These are phyloP conservation scores for Nerophis ophidion DNA, from an alignment of 2,113 vertebrate genomes.

Conservation along the genomic window DNA sequence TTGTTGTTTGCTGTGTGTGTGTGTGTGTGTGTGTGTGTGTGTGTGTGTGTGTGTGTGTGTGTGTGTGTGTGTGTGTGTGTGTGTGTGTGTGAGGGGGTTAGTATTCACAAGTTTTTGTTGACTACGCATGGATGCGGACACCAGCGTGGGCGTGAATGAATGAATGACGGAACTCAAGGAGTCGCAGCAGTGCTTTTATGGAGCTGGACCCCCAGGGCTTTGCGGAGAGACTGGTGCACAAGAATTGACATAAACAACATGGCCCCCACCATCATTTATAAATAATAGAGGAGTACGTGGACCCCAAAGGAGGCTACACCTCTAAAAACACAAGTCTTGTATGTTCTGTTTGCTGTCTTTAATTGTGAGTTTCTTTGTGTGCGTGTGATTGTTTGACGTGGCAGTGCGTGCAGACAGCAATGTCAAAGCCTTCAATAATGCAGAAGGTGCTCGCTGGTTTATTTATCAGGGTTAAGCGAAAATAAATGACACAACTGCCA, in stretches of 20 bases:
- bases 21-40: slow-evolving; percentile 2
- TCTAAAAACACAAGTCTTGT: too few relatives aligned
- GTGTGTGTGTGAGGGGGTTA: not conserved
- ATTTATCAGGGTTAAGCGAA: slow-evolving; percentile 73
- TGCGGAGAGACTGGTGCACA: slow-evolving; percentile 40
- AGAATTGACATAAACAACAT: slow-evolving; percentile 50
- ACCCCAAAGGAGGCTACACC: not conserved
- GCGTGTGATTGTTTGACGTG: slow-evolving; percentile 38
- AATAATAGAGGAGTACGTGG: slow-evolving; percentile 59
- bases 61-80: too few relatives aligned
- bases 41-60: too few relatives aligned
- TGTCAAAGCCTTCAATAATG: slow-evolving; percentile 62
- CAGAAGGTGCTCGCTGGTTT: slow-evolving; percentile 55
- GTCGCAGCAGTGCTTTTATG: slow-evolving; percentile 48
- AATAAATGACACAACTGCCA: slow-evolving; percentile 61
- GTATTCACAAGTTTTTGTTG: slow-evolving; percentile 7
- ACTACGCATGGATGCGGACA: slow-evolving; percentile 11
- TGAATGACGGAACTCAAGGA: slow-evolving; percentile 20
- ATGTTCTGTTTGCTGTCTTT: not conserved
- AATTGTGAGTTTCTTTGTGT: slow-evolving; percentile 8
- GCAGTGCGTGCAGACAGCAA: slow-evolving; percentile 36
- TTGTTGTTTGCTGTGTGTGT: slow-evolving; percentile 35
- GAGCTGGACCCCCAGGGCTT: slow-evolving; percentile 40
- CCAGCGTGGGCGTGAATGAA: slow-evolving; percentile 21
- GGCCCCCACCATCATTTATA: slow-evolving; percentile 37